phyloP scores from a whole-genome alignment of 2,888 invertebrate genomes.

The Erebia aethiops region DNA sequence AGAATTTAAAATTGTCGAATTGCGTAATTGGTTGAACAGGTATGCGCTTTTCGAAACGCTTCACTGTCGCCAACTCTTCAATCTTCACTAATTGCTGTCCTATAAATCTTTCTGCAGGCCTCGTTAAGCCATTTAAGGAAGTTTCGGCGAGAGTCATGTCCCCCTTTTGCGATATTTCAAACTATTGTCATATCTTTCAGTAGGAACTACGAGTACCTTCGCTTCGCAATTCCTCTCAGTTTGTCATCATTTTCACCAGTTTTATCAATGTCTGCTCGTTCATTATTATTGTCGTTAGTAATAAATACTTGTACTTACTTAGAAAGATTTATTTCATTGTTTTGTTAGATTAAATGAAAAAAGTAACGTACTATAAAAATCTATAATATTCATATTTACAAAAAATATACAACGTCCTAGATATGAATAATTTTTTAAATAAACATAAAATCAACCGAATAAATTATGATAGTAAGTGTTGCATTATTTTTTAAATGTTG shows the following conservation, averaged over 20 bases:
- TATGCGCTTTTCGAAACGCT: constrained; percentile 10
- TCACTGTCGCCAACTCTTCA: constrained; percentile 3
- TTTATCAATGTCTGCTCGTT: background rate
- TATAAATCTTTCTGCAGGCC: constrained; percentile 23
- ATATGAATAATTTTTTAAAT: too few species aligned
- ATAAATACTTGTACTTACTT: too few species aligned
- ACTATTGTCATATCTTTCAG: constrained; percentile 14
- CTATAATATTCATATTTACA: too few species aligned
- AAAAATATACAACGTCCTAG: too few species aligned
- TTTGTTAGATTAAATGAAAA: background rate
- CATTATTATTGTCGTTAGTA: too few species aligned
- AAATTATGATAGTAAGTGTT: too few species aligned
- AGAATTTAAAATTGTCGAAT: too few species aligned
- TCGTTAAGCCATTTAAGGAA: constrained; percentile 24
- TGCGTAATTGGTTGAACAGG: background rate
- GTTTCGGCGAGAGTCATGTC: background rate
- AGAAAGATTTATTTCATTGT: background rate
- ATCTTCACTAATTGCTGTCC: constrained; percentile 14
- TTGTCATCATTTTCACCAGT: background rate
- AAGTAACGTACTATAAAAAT: too few species aligned
- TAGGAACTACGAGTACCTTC: background rate
- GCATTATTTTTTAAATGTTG: too few species aligned
- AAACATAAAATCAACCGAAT: too few species aligned
- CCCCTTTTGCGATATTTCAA: constrained; percentile 16
- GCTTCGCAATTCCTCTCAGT: constrained; percentile 8